Evolutionary conservation across 2,888 invertebrate species (phyloP), one percentile per base, ranked within the genome.

Genomic region (Helleia helle): DNA sequence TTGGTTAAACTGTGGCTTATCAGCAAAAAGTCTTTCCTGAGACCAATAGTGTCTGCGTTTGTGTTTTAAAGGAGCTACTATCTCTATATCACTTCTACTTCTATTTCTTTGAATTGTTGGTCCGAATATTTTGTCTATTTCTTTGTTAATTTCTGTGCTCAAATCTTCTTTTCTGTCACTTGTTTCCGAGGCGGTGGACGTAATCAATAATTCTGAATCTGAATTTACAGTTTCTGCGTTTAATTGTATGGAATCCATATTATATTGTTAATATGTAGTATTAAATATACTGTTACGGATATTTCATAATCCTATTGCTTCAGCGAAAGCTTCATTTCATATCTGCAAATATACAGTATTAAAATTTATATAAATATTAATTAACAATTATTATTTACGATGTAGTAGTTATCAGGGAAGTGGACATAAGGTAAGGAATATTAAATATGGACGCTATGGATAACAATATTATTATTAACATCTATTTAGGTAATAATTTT

Each of bases 21-120:
- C 65, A 9, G 68, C 54, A 4, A 67, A 56, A 40, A 86, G 57
- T 38, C 76, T 68, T 65, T 86, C 86, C 63, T 86, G 85, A 11
- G 86, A 86, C 50, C 70, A 70, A 42, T 74, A 86, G 42, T 85
- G 81, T 40, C 79, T 65, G 50, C 65, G 69, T 51, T 74, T 79
- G 50, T 72, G 68, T 47, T 73, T 64, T 0, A 77, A 52, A 17
- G 85, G 83, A 24, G 73, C 70, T 3, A 65, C 56, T 0, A 79
- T 60, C 60, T 81, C 75, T 22, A 86, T 52, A 43, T 84, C 79
- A 49, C 67, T 71, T 1, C 77, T 76, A 48, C 86, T 86, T 42
- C 65, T 74, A 1, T 86, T 71, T 54, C 86, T 66, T 56, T 80
- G 81, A 37, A 86, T 56, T 2, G 69, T 50, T 3, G 81, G 75